Conservation (phyloP, 2,797 vertebrate species). For the Pseudocheirus occidentalis region DNA sequence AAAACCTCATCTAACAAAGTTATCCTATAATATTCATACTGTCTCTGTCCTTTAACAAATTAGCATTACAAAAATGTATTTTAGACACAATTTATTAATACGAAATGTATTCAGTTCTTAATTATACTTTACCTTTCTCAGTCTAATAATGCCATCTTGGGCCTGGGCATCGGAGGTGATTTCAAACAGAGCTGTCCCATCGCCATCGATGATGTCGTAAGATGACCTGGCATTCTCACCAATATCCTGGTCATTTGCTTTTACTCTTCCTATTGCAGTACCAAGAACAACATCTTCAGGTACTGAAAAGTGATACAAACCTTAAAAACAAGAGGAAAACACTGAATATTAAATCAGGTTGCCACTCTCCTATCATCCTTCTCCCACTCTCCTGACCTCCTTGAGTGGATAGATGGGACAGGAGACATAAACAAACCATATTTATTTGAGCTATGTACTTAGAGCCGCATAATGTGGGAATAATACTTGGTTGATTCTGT, state of each 20-base stretch:
- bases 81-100: background rate
- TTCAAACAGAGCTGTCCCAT: constrained; percentile 94
- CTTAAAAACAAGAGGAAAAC: constrained; percentile 84
- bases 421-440: constrained; percentile 44
- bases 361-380: background rate
- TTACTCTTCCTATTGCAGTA: constrained; percentile 93
- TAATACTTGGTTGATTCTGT: constrained; percentile 27
- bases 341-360: constrained; percentile 58
- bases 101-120: background rate
- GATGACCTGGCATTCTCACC: constrained; percentile 96
- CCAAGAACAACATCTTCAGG: constrained; percentile 93
- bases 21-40: background rate
- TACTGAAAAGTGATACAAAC: constrained; percentile 96
- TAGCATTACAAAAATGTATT: background rate
- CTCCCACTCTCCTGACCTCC: background rate
- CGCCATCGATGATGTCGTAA: constrained; percentile 95
- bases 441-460: constrained; percentile 45
- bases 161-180: constrained; percentile 92
- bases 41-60: background rate
- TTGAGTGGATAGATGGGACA: background rate
- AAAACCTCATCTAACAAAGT: background rate
- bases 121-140: constrained; percentile 90
- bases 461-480: constrained; percentile 12
- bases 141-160: constrained; percentile 94
- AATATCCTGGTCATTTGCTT: constrained; percentile 94